Evolutionary conservation across 2,888 invertebrate genomes (phyloP).

Genomic region (Troides helena): DNA sequence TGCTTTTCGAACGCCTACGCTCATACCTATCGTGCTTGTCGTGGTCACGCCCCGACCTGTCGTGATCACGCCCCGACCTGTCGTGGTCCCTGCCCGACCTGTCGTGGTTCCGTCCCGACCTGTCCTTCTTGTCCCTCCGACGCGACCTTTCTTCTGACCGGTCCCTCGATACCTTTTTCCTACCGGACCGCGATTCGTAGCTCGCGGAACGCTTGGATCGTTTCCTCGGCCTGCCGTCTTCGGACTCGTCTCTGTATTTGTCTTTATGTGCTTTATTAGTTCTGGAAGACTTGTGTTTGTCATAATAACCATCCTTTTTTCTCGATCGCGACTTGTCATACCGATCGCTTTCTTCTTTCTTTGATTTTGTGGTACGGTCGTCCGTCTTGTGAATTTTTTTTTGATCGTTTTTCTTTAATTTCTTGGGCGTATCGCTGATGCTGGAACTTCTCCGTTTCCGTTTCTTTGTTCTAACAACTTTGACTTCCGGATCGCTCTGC

Average conservation of each 20-base stretch:
- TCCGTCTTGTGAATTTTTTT: conserved; percentile 47
- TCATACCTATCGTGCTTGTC: conserved; percentile 64
- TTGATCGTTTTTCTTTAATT: conserved; percentile 55
- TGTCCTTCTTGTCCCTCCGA: conserved; percentile 51
- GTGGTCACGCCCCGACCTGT: conserved; percentile 38
- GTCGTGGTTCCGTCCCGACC: conserved; percentile 44
- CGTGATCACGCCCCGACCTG: conserved; percentile 46
- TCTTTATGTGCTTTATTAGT: conserved; percentile 55
- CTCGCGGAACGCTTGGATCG: conserved; percentile 60
- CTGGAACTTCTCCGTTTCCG: conserved; percentile 62
- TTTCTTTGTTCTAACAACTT: conserved; percentile 54
- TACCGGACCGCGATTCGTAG: conserved; percentile 57
- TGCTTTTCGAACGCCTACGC: conserved; percentile 64
- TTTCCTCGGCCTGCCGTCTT: conserved; percentile 61
- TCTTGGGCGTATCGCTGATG: conserved; percentile 56
- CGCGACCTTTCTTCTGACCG: conserved; percentile 53
- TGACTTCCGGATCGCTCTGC: conserved; percentile 49
- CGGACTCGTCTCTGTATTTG: conserved; percentile 66
- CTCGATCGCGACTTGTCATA: conserved; percentile 52
- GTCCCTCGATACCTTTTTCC: conserved; percentile 48
- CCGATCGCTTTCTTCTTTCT: conserved; percentile 54
- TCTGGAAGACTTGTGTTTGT: conserved; percentile 56
- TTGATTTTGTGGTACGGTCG: conserved; percentile 52
- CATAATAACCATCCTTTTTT: conserved; percentile 57
- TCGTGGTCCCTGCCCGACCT: conserved; percentile 39